phyloP scores from a whole-genome alignment of 2,888 invertebrate genomes.

The Homarus gammarus region DNA sequence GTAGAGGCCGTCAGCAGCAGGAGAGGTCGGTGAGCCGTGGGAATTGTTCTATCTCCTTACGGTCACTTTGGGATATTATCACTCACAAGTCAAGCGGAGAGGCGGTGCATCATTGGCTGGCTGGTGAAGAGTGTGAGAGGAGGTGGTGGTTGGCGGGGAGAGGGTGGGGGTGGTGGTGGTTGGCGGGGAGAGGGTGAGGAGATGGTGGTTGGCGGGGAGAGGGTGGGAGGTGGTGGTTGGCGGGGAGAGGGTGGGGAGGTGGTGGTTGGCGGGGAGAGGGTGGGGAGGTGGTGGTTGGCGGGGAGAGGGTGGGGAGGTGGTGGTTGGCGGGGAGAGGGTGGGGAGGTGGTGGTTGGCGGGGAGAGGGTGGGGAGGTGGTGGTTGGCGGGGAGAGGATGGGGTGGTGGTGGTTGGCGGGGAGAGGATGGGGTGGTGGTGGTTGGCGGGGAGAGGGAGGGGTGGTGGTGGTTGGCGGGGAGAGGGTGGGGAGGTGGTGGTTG shows the following conservation, averaged over 20 bases:
- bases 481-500: not conserved
- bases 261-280: not conserved
- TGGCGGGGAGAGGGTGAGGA: not conserved
- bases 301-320: not conserved
- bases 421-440: not conserved
- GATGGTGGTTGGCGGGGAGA: not conserved
- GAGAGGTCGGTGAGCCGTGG: constrained; percentile 23
- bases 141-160: too few relatives aligned
- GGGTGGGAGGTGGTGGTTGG: not conserved
- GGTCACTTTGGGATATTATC: constrained; percentile 51
- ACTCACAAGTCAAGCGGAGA: constrained; percentile 31
- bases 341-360: not conserved
- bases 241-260: not conserved
- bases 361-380: not conserved
- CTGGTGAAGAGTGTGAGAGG: not conserved
- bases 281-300: not conserved
- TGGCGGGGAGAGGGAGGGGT: not conserved
- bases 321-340: not conserved
- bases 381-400: too few relatives aligned
- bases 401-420: not conserved
- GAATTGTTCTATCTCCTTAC: constrained; percentile 44
- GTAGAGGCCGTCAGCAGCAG: not conserved
- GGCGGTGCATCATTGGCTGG: constrained; percentile 3
- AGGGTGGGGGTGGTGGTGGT: too few relatives aligned
- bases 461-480: too few relatives aligned